Evolutionary conservation across 2,113 vertebrate genomes (phyloP), one percentile per base, ranked within the genome.

Genomic region (Syngnathus scovelli): DNA sequence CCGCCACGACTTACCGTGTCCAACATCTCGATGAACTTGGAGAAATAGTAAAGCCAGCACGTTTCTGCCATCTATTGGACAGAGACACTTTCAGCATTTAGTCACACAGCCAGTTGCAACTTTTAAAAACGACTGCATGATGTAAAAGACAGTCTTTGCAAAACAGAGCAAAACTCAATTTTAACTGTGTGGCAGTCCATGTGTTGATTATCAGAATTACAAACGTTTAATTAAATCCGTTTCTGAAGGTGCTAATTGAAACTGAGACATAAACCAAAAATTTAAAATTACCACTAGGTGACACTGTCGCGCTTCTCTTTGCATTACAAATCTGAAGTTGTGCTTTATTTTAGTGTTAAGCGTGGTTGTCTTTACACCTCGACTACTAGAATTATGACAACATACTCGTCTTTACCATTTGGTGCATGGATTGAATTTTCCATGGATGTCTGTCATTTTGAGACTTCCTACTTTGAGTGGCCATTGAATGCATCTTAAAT

Each of bases 41-140:
- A 99, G 85, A 98, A 95, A 82, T 93, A 99, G 87, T 94, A 99
- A 62, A 99, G 90, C 95, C 95, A 99, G 76, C 96, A 99, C 33
- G 87, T 90, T 82, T 87, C 89, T 9, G 91, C 93, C 97, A 99
- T 99, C 97, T 99, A 87, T 67, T 64, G 70, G 75, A 78, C 1
- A 77, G 12, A 49, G 6, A 55, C 15, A 7, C 12, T 44, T n/a
- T 44, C n/a, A 43, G 27, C 27, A 33, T 33, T 33, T 33, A 3
- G 41, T 62, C n/a, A 44, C 5, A 21, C 15, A 36, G 56, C 2
- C 16, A 60, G 33, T 38, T n/a, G 39, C 11, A 23, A 39, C 9
- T 54, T 23, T 43, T 51, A 2, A 7, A 21, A 15, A 12, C 8
- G 7, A 5, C 6, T 6, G 4, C 33, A 13, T 5, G 5, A 41